Evolutionary conservation across 2,888 invertebrate species (phyloP).

Genomic region (Drosophila mayaguana): DNA sequence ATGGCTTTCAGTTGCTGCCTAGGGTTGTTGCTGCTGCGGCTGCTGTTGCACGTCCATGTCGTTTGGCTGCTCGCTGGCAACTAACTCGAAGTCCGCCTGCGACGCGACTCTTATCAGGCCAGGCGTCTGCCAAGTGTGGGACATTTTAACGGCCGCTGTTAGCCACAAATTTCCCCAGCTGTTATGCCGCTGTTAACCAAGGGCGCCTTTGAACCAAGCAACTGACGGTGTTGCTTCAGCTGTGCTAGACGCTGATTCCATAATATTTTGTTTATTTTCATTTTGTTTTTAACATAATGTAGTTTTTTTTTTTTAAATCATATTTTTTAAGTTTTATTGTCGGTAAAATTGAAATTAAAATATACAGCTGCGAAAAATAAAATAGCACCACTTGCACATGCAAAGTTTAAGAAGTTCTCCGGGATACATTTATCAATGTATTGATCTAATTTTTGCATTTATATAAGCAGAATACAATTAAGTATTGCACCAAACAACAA

Average conservation of each 20-base stretch:
- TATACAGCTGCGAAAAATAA: too few species aligned
- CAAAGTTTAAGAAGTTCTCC: too few species aligned
- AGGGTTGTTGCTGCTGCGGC: constrained; percentile 17
- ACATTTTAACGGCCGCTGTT: constrained; percentile 42
- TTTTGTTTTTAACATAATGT: too few species aligned
- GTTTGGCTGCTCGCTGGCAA: constrained; percentile 63
- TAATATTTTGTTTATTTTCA: too few species aligned
- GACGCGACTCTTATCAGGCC: constrained; percentile 54
- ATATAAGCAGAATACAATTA: too few species aligned
- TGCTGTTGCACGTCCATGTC: constrained; percentile 44
- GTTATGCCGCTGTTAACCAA: constrained; percentile 21
- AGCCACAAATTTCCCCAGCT: constrained; percentile 42
- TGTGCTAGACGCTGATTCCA: background rate
- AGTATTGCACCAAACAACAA: too few species aligned
- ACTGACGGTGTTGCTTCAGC: background rate
- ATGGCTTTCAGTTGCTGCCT: constrained; percentile 3
- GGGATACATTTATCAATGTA: too few species aligned
- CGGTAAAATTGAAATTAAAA: too few species aligned
- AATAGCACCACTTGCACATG: too few species aligned
- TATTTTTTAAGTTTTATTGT: too few species aligned
- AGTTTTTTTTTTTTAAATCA: too few species aligned
- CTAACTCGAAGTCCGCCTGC: constrained; percentile 48
- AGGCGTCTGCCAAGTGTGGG: constrained; percentile 6
- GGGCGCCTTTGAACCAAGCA: background rate
- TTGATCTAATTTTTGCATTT: too few species aligned